A percentile compares a stretch with the other conserved stretches of the same genome.
Evolutionary conservation across 2,113 vertebrate species (phyloP).

Genomic region (Crotalus viridis): DNA sequence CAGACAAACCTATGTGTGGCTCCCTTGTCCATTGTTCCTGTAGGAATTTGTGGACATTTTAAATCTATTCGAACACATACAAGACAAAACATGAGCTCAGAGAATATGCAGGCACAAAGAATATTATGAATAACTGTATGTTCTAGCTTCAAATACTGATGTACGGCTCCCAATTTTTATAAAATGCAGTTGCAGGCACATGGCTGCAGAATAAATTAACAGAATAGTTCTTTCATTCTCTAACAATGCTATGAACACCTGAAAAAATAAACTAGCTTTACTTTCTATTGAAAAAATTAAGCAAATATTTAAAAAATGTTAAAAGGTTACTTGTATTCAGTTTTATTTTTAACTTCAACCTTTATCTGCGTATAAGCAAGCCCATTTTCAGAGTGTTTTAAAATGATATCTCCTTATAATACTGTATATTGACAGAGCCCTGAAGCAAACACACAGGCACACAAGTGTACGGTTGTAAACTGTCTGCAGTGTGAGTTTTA

Average conservation of each 20-base stretch:
- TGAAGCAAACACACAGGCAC: neutral
- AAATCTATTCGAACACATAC: conserved; percentile 39
- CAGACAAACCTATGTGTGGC: neutral
- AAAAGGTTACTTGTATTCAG: conserved; percentile 17
- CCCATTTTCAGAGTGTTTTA: neutral
- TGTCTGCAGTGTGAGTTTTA: neutral
- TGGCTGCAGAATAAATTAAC: neutral
- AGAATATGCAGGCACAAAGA: conserved; percentile 22
- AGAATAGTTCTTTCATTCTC: conserved; percentile 32
- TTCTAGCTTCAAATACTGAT: neutral
- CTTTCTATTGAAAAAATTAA: conserved; percentile 23
- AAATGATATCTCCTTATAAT: neutral
- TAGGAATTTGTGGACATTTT: conserved; percentile 44
- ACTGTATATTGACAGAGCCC: neutral
- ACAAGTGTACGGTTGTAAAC: conserved; percentile 16
- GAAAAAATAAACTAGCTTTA: conserved; percentile 40
- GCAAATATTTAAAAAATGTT: conserved; percentile 1
- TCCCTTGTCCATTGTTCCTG: conserved; percentile 25
- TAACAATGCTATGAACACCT: conserved; percentile 22
- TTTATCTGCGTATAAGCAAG: conserved; percentile 28
- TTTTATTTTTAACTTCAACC: conserved; percentile 41
- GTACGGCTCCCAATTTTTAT: conserved; percentile 21
- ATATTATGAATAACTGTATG: conserved; percentile 10
- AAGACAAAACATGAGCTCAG: neutral
- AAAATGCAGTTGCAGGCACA: conserved; percentile 23